phyloP scores from a whole-genome alignment of 2,113 vertebrate genomes.

The Sisor rabdophorus region DNA sequence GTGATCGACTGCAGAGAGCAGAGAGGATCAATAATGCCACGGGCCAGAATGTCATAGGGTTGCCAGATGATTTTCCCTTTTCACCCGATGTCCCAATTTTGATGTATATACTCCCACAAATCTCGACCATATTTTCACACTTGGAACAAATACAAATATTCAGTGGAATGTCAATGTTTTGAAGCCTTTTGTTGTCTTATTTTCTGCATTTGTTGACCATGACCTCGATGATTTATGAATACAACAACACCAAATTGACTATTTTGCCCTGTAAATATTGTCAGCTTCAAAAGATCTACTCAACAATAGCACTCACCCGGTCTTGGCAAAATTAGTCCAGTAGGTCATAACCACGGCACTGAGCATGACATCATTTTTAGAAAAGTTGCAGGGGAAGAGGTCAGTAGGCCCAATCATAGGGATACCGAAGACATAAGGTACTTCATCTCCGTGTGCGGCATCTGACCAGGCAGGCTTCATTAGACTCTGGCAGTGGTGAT shows the following conservation, averaged over 20 bases:
- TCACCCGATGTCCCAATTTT: conserved; percentile 48
- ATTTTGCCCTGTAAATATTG: neutral
- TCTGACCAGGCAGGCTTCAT: conserved; percentile 99
- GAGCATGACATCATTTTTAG: conserved; percentile 97
- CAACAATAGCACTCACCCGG: conserved; percentile 78
- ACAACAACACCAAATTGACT: neutral
- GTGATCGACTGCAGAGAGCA: conserved; percentile 62
- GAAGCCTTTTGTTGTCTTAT: neutral
- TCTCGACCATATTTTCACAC: conserved; percentile 20
- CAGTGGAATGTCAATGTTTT: neutral
- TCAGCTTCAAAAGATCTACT: neutral
- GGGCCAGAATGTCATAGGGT: conserved; percentile 66
- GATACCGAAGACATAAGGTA: conserved; percentile 95
- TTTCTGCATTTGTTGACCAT: neutral
- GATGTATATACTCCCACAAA: conserved; percentile 53
- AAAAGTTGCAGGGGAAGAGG: conserved; percentile 98
- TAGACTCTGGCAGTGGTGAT: conserved; percentile 98
- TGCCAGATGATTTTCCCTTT: conserved; percentile 61
- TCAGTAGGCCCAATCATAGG: conserved; percentile 98
- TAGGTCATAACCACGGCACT: conserved; percentile 99
- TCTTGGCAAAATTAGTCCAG: conserved; percentile 99
- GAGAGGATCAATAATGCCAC: conserved; percentile 60
- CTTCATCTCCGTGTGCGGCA: conserved; percentile 94
- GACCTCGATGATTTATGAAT: neutral
- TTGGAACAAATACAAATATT: conserved; percentile 30